Percentiles rank a stretch among this genome's conserved stretches.
Evolutionary conservation across 2,888 invertebrate species (phyloP).

Genomic region (Tubulanus polymorphus): DNA sequence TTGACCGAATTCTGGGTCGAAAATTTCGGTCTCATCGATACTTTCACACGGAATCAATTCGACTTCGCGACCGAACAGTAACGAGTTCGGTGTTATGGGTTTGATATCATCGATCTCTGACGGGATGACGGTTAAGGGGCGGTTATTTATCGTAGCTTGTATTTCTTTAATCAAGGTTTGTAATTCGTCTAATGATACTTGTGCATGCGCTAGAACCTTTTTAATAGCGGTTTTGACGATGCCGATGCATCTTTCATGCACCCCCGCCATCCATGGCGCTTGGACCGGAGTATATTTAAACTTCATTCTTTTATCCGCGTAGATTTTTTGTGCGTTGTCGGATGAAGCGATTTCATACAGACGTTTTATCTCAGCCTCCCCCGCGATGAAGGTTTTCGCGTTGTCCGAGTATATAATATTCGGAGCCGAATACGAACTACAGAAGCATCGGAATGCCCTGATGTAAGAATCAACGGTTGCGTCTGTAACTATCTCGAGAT

Average conservation of each 20-base stretch:
- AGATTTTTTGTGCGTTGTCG: neutral
- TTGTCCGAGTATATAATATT: conserved; percentile 5
- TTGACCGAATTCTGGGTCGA: too few species aligned
- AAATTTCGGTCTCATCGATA: too few species aligned
- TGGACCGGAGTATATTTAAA: neutral
- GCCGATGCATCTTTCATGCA: conserved; percentile 1
- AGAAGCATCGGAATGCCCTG: neutral
- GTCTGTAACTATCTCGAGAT: conserved; percentile 1
- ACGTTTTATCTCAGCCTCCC: neutral
- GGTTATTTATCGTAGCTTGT: conserved; percentile 1
- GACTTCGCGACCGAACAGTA: neutral
- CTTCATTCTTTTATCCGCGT: neutral
- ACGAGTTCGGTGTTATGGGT: neutral
- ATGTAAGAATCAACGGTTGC: neutral
- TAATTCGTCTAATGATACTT: conserved; percentile 1
- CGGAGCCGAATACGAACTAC: neutral
- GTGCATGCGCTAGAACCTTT: conserved; percentile 1
- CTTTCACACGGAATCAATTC: neutral
- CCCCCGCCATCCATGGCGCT: conserved; percentile 3
- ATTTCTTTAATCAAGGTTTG: conserved; percentile 3
- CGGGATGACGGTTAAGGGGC: conserved; percentile 1
- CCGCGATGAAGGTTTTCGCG: conserved; percentile 3
- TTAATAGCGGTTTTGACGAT: neutral
- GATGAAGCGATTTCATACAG: neutral
- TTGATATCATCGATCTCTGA: neutral